These are phyloP conservation scores for Recurvirostra avosetta DNA, from an alignment of 2,113 vertebrate species.

Conservation along the genomic window DNA sequence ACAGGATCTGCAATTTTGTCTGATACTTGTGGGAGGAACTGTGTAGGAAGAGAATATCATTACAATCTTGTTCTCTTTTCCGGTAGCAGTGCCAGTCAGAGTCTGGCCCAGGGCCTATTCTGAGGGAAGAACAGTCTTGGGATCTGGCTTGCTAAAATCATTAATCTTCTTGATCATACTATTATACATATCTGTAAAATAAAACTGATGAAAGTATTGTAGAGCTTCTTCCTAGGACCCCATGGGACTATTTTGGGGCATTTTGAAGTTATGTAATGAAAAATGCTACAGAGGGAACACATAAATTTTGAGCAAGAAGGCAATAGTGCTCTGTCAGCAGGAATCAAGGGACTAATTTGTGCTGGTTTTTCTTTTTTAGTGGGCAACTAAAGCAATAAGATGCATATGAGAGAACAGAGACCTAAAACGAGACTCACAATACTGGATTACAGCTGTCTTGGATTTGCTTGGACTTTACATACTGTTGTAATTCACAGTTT, in stretches of 20 bases:
- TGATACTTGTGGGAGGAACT: background rate
- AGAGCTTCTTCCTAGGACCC: background rate
- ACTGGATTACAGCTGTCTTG: background rate
- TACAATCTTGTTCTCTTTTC: background rate
- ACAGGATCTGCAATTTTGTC: background rate
- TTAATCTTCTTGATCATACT: background rate
- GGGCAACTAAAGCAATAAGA: background rate
- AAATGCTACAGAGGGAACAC: background rate
- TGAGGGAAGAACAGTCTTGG: background rate
- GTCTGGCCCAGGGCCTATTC: background rate
- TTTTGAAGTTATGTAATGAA: background rate
- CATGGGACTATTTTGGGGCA: background rate
- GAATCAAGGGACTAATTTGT: background rate
- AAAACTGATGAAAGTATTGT: background rate
- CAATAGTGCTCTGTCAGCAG: background rate
- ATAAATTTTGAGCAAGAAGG: background rate
- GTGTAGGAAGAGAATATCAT: background rate
- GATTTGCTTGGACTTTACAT: background rate
- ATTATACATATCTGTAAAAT: background rate
- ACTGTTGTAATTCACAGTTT: background rate
- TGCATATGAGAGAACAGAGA: background rate
- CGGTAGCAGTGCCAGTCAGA: background rate
- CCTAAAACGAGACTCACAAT: background rate
- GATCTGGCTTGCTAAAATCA: background rate
- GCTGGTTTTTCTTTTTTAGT: background rate